phyloP scores from a whole-genome alignment of 2,113 vertebrate species.

The Astatoreochromis straeleni region DNA sequence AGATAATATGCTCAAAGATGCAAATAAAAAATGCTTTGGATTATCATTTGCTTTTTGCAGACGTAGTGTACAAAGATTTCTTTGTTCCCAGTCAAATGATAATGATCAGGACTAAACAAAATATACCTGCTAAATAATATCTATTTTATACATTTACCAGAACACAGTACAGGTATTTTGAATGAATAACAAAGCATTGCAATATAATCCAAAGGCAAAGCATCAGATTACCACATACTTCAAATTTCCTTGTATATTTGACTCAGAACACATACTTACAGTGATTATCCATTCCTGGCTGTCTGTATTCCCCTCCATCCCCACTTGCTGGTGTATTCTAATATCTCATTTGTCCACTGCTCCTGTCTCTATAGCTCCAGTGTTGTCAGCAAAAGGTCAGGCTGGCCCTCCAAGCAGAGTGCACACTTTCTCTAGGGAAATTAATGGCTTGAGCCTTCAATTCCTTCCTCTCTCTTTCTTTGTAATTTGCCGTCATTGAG shows the following conservation, averaged over 20 bases:
- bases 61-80: not conserved
- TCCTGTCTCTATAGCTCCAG: constrained; percentile 46
- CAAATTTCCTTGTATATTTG: not conserved
- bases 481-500: constrained; percentile 62
- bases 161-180: not conserved
- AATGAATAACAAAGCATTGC: not conserved
- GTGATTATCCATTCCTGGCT: constrained; percentile 5
- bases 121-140: not conserved
- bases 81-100: not conserved
- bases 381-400: constrained; percentile 73
- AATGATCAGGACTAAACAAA: not conserved
- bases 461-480: constrained; percentile 46
- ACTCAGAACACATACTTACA: not conserved
- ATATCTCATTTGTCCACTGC: constrained; percentile 70
- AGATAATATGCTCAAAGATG: not conserved
- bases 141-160: not conserved
- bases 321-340: constrained; percentile 42
- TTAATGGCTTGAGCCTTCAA: constrained; percentile 69
- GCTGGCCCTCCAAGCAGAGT: constrained; percentile 57
- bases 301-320: constrained; percentile 32
- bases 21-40: not conserved
- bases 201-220: not conserved
- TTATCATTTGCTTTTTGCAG: not conserved
- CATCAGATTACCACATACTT: not conserved
- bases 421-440: constrained; percentile 68